Base-by-base conservation (phyloP, 1,140 invertebrate genomes). In the Pseudomyrmex concolor region DNA sequence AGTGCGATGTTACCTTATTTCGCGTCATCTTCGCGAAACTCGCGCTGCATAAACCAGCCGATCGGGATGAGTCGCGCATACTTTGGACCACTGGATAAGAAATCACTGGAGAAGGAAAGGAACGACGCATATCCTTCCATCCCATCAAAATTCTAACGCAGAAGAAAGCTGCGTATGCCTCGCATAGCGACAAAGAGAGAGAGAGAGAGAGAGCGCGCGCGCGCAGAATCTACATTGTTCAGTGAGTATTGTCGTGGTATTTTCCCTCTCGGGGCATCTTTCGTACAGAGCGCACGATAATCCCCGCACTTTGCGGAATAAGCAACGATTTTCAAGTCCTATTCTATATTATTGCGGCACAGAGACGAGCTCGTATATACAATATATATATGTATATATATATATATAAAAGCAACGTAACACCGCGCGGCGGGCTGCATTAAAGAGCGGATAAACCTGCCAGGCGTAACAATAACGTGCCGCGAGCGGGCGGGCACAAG, bases 281-380 rank as follows among this genome's bases (percentile, higher is more conserved):
- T 7, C 5, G 34, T 43, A 17, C 15, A 45, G 22, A 48, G 2
- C 25, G 43, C 50, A 83, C 62, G 51, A 19, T 91, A 89, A 92
- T 90, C 90, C 34, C 87, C 72, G 76, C 86, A 90, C 87, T 89
- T 86, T 62, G 66, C 76, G 71, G 90, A 92, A 92, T 92, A 91
- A 90, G 86, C 86, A 90, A 90, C 87, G 81, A 89, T 89, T 86
- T 82, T 84, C 82, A 66, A 84, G 71, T 84, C 86, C 60, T 81
- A 82, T 74, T 83, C 72, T 22, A 62, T 86, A 89, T 86, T 78
- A 80, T 71, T 59, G 66, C 66, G 66, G 68, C 63, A 19, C 50
- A 59, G 19, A 67, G n/a, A 64, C 59, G 64, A 15, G 67, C 60
- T 68, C 62, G 60, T 81, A 34, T 84, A 86, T 86, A 34, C 34